Percentiles rank a stretch among this genome's conserved stretches.
These are phyloP conservation scores for Anolis apletophallus DNA, from an alignment of 2,797 vertebrate species.

Conservation along the genomic window DNA sequence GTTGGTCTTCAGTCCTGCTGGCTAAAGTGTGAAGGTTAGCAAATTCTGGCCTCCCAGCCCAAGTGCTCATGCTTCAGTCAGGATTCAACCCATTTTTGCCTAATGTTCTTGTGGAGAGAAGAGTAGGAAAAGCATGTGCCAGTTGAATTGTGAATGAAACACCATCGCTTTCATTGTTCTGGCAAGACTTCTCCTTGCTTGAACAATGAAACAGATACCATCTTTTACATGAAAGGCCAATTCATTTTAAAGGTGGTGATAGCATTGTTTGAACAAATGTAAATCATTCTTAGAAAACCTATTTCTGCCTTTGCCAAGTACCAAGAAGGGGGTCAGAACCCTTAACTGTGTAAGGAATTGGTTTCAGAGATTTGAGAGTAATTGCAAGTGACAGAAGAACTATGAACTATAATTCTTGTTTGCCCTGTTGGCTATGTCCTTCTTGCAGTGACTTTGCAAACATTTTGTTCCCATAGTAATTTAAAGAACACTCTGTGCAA, in stretches of 20 bases:
- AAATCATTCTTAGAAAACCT: not conserved
- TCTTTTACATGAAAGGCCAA: not conserved
- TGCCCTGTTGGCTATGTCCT: not conserved
- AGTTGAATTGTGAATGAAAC: no score
- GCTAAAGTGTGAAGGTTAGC: not conserved
- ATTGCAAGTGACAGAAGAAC: not conserved
- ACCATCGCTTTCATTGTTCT: no score
- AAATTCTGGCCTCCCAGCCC: no score
- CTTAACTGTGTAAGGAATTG: not conserved
- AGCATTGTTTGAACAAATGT: not conserved
- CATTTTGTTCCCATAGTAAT: not conserved
- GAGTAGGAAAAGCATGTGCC: not conserved
- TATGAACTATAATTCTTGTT: not conserved
- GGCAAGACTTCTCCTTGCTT: not conserved
- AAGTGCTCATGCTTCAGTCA: not conserved
- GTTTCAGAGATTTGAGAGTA: slow-evolving; percentile 2
- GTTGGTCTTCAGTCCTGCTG: no score
- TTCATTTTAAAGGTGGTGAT: not conserved
- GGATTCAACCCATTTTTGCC: not conserved
- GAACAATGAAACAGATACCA: not conserved
- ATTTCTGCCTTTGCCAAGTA: not conserved
- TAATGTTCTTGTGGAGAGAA: not conserved
- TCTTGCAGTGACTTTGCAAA: not conserved
- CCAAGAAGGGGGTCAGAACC: not conserved
- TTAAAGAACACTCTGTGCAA: not conserved